These are phyloP conservation scores for Puma concolor DNA, from an alignment of 2,113 vertebrate genomes.

Conservation along the genomic window DNA sequence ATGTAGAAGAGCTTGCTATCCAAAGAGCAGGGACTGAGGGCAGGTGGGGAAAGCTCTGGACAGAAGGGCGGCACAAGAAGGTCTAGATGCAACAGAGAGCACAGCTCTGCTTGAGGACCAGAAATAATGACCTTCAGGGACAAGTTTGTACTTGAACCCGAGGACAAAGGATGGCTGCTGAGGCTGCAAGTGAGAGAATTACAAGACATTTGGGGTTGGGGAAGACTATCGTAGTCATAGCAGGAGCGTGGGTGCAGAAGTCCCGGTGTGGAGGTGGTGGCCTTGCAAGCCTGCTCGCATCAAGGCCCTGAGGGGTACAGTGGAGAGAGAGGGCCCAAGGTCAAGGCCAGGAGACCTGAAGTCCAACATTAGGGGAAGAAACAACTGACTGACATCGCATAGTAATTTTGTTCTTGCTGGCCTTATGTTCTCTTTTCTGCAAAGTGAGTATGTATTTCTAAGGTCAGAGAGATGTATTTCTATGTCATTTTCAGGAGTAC, in stretches of 20 bases:
- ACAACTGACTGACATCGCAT: not conserved
- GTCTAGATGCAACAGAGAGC: not conserved
- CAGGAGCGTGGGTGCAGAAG: not conserved
- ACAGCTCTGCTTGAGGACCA: not conserved
- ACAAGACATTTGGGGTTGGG: not conserved
- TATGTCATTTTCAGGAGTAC: not conserved
- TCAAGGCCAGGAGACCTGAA: not conserved
- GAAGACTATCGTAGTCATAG: not conserved
- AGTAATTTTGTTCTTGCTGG: not conserved
- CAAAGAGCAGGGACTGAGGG: not conserved
- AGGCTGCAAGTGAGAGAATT: not conserved
- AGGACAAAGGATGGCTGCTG: not conserved
- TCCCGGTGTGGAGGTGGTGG: not conserved
- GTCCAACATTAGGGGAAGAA: not conserved
- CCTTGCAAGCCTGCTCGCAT: fast-evolving
- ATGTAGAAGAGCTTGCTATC: not conserved
- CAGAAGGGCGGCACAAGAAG: not conserved
- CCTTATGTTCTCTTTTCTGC: not conserved
- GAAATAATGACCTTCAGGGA: not conserved
- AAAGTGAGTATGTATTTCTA: not conserved
- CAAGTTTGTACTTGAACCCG: not conserved
- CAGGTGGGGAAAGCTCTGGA: not conserved
- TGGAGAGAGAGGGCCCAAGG: not conserved
- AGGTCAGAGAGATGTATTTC: not conserved
- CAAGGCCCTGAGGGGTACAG: not conserved